These are phyloP conservation scores for Tinea semifulvella DNA, from an alignment of 2,888 invertebrate species.

Conservation along the genomic window DNA sequence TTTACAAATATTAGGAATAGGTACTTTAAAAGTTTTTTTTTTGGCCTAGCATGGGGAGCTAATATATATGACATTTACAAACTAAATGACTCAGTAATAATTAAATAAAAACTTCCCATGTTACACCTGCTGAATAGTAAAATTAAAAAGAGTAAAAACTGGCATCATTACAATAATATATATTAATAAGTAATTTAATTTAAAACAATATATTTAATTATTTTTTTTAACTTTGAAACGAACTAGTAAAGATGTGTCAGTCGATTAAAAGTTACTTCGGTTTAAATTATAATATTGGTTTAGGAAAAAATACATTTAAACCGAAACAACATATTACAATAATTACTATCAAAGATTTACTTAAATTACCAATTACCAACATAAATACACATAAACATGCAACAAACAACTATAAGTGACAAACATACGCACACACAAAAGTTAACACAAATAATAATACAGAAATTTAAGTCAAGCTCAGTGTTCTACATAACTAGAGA, in stretches of 20 bases:
- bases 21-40: no score
- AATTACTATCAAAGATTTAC: not conserved
- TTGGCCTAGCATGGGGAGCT: no score
- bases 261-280: not conserved
- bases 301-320: not conserved
- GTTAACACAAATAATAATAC: not conserved
- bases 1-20: no score
- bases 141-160: no score
- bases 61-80: no score
- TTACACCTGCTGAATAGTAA: no score
- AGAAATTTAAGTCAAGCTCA: not conserved
- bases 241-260: not conserved
- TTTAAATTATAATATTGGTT: not conserved
- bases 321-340: not conserved
- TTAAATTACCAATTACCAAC: not conserved
- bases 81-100: no score
- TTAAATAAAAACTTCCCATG: no score
- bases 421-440: not conserved
- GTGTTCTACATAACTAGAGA: not conserved
- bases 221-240: no score
- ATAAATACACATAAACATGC: not conserved
- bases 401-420: slow-evolving; percentile 3
- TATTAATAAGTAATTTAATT: no score
- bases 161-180: no score
- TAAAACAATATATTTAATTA: no score